Evolutionary conservation across 2,113 vertebrate genomes (phyloP).

Genomic region (Clarias batrachus): DNA sequence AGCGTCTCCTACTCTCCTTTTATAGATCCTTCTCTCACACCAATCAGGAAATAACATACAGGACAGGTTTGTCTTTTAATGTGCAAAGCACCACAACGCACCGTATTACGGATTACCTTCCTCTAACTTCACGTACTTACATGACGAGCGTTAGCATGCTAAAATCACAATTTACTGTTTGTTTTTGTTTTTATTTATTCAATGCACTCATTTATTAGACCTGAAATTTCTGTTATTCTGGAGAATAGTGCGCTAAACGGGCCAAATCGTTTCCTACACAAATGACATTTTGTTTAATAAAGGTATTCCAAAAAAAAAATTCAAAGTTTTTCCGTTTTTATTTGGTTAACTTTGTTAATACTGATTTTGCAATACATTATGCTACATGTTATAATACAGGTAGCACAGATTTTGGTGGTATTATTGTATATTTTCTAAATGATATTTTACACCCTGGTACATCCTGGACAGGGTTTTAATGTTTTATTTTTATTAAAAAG

Average conservation of each 20-base stretch:
- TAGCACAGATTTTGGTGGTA: not conserved
- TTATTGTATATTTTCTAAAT: not conserved
- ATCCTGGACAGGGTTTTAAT: too few relatives aligned
- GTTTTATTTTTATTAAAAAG: not conserved
- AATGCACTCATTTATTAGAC: not conserved
- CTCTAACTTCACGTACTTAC: too few relatives aligned
- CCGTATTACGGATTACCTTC: not conserved
- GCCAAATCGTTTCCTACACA: not conserved
- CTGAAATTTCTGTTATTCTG: not conserved
- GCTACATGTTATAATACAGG: too few relatives aligned
- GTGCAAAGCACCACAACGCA: not conserved
- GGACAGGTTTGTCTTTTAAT: not conserved
- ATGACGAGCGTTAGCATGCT: not conserved
- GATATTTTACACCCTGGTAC: too few relatives aligned
- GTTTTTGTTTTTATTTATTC: not conserved
- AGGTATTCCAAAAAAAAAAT: not conserved
- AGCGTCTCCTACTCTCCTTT: not conserved
- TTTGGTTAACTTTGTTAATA: not conserved
- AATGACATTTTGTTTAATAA: not conserved
- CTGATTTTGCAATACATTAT: not conserved
- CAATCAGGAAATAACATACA: not conserved
- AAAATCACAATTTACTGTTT: not conserved
- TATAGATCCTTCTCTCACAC: not conserved
- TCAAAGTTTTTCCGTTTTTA: not conserved
- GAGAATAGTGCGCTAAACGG: not conserved